Percentiles rank a stretch among this genome's conserved stretches.
Conservation (phyloP, 2,888 invertebrate species). For the Trileptium ribeirensis region DNA sequence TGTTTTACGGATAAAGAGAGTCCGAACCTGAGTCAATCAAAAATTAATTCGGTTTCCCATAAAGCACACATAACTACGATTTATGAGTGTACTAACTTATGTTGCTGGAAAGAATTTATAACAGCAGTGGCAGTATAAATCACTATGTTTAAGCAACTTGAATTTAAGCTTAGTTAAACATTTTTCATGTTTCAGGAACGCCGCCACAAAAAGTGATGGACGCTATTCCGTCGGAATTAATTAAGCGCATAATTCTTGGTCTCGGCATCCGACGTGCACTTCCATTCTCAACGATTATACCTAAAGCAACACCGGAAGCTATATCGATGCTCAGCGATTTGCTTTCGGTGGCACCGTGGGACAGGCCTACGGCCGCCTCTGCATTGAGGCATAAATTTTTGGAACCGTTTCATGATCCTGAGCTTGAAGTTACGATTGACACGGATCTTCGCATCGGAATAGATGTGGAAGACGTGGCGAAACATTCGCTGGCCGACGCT, state of each 20-base stretch:
- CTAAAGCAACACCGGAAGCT: slow-evolving; percentile 53
- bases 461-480: slow-evolving; percentile 47
- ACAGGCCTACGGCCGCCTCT: slow-evolving; percentile 52
- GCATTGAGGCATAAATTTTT: slow-evolving; percentile 55
- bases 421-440: slow-evolving; percentile 44
- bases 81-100: no score
- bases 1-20: no score
- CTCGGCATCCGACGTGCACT: slow-evolving; percentile 46
- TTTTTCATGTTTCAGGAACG: background rate
- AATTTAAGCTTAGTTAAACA: no score
- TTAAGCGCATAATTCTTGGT: slow-evolving; percentile 50
- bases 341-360: slow-evolving; percentile 53
- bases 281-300: slow-evolving; percentile 51
- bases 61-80: no score
- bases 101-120: no score
- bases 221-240: slow-evolving; percentile 50
- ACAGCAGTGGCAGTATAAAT: no score
- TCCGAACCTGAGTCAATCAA: no score
- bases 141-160: no score
- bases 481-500: slow-evolving; percentile 46
- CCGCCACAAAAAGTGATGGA: slow-evolving; percentile 40
- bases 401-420: slow-evolving; percentile 54
- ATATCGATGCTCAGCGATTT: slow-evolving; percentile 49
- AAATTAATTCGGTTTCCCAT: no score
- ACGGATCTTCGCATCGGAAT: slow-evolving; percentile 32